Percentiles rank a stretch among this genome's conserved stretches.
Conservation (phyloP, 2,113 vertebrate genomes). For the Polyodon spathula region DNA sequence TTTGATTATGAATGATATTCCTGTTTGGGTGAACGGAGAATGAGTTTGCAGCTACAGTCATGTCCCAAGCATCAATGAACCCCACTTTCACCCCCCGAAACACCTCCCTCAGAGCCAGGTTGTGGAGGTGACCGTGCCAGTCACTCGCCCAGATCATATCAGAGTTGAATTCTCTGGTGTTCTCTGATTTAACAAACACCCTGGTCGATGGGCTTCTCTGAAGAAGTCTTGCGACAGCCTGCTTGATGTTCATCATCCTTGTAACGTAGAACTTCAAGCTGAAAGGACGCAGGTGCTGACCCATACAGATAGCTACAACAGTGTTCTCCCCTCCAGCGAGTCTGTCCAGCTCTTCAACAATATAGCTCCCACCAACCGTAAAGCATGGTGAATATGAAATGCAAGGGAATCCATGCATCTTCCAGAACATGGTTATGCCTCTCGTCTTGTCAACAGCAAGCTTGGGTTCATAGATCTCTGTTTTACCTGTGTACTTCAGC, state of each 20-base stretch:
- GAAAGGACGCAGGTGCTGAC: too few species aligned
- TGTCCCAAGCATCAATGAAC: neutral
- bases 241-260: neutral
- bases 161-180: neutral
- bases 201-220: too few species aligned
- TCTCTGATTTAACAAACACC: too few species aligned
- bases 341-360: neutral
- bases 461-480: neutral
- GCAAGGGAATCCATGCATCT: neutral
- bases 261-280: too few species aligned
- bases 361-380: neutral
- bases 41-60: neutral
- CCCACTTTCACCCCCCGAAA: neutral
- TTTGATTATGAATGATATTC: neutral
- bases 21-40: neutral
- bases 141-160: neutral
- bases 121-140: too few species aligned
- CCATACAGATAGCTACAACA: too few species aligned
- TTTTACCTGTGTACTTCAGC: too few species aligned
- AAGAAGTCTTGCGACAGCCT: too few species aligned
- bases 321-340: too few species aligned
- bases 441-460: neutral
- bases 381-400: neutral
- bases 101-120: neutral
- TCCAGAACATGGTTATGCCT: neutral